Base-by-base conservation (phyloP, 2,113 vertebrate genomes). In the Xenus cinereus region DNA sequence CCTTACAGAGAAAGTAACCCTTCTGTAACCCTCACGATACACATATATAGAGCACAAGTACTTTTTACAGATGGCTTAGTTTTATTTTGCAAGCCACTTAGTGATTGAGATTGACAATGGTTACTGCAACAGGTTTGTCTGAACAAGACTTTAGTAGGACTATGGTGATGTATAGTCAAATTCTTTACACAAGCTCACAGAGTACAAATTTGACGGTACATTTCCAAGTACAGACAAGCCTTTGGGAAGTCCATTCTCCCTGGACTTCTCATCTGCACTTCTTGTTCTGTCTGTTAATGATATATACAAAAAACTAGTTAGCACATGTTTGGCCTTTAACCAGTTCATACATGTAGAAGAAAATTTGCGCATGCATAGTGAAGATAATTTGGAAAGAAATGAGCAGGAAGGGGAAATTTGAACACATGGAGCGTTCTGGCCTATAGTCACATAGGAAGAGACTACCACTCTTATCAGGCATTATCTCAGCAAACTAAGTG, bases 341-440 rank as follows among this genome's bases (percentile, higher is more conserved):
- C 14, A 63, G 32, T 53, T 66, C 32, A 63, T 9, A 43, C 6
- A 67, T 0, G 0, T 22, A 64, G 4, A 87, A 75, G 18, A 77
- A 80, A 66, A 62, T 14, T 12, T n/a, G 8, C 6, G 24, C 7
- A 26, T 9, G 5, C 16, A 57, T 0, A 69, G 10, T 23, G 13
- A 87, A 46, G 7, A 27, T 28, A n/a, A 32, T 37, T 59, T 37
- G n/a, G 26, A 64, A 92, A 76, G 12, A 19, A 39, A 66, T 1
- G 5, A 74, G 53, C 37, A 78, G 13, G 12, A 89, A 66, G n/a
- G 14, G 37, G 20, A 87, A 63, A 39, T 46, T 0, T 62, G 63
- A 69, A 81, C 63, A 84, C 3, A 3, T 0, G 53, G 28, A 83
- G 45, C 20, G 17, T 62, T n/a, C 33, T 14, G 39, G 35, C 26